These are phyloP conservation scores for Lasius platythorax DNA, from an alignment of 2,888 invertebrate genomes.

Conservation along the genomic window DNA sequence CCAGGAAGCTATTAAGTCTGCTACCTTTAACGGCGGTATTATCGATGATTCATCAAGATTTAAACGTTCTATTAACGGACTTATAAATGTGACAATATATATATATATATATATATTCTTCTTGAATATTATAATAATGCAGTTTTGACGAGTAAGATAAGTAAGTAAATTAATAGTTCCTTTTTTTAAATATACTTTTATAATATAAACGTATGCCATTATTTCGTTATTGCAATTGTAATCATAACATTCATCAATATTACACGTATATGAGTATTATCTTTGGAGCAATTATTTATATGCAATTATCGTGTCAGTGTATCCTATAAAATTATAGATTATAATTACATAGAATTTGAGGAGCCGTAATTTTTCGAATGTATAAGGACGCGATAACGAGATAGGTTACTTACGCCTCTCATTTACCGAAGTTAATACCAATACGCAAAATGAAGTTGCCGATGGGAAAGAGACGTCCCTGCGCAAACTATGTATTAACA, in stretches of 20 bases:
- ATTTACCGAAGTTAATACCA: constrained; percentile 31
- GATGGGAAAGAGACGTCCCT: constrained; percentile 44
- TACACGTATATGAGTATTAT: neutral
- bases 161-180: neutral
- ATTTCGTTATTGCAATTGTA: neutral
- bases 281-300: neutral
- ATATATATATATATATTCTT: neutral
- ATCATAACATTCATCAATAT: neutral
- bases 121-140: neutral
- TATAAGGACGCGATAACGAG: neutral
- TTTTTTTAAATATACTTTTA: neutral
- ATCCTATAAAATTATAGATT: neutral
- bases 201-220: neutral
- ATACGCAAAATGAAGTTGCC: constrained; percentile 40
- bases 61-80: neutral
- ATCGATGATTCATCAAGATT: constrained; percentile 22
- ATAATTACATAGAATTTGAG: neutral
- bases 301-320: neutral
- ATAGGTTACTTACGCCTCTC: constrained; percentile 25
- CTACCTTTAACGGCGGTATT: neutral
- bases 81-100: neutral
- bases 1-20: constrained; percentile 46
- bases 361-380: neutral
- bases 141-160: neutral
- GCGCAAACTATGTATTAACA: constrained; percentile 65